Base-by-base conservation (phyloP, 2,888 invertebrate genomes). In the Stramonita haemastoma region DNA sequence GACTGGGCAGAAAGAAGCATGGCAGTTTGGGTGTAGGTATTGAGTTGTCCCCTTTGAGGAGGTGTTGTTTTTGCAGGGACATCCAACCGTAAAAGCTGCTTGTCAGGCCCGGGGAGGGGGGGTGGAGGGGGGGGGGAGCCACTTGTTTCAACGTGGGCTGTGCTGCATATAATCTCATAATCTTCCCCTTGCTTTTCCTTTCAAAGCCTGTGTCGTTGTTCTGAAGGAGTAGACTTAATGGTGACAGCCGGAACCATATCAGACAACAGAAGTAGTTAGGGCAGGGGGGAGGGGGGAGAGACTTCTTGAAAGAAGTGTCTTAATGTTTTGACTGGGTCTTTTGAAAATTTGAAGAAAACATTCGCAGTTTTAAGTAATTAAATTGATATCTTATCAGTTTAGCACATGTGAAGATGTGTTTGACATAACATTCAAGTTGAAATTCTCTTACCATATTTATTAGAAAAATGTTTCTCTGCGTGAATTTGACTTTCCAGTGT, bases 31-130 rank as follows among this genome's bases (percentile, higher is more conserved):
- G 34, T 34, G 17, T 86, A 66, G n/a, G 34, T 34, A 32, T 60
- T 86, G 60, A 34, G n/a, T 66, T 86, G 86, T 66, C n/a, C 29
- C 57, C 2, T n/a, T 34, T 22, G 32, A 4, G 2, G 32, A 15
- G n/a, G 2, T 73, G 87, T 73, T 87, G 87, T 87, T 46, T 87
- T 32, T 87, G 73, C 73, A 22, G 29, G 87, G 6, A 36, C 87
- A 5, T n/a, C 32, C 66, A 46, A 56, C 36, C 70, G 73, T 87
- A 87, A 87, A 87, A 87, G 87, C 87, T 13, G 87, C 73, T 73
- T 73, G 34, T 32, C 6, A n/a, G n/a, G 36, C 15, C 87, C 8
- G 66, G 34, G n/a, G 29, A 73, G 46, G 46, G 15, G 0, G n/a
- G 87, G 73, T 13, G 8, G 36, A n/a, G 15, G 0, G n/a, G 87